Percentiles rank a stretch among this genome's conserved stretches.
Conservation (phyloP, 2,888 invertebrate species). For the Drosophila helvetica region DNA sequence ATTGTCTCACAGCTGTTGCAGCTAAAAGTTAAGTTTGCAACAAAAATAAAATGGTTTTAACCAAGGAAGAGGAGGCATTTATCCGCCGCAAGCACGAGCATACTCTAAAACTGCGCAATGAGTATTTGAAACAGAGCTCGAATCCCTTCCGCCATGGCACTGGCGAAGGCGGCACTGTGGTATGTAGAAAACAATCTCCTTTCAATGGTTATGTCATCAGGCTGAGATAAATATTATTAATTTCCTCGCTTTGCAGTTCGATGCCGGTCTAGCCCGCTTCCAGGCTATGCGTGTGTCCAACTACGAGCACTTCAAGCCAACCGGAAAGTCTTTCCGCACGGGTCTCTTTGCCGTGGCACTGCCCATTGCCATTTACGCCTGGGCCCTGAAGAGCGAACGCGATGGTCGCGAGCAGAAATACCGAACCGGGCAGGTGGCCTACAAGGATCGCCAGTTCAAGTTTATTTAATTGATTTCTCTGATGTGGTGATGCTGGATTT, state of each 20-base stretch:
- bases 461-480: conserved; percentile 85
- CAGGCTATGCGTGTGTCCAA: conserved; percentile 88
- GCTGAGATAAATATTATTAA: conserved; percentile 13
- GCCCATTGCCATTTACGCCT: conserved; percentile 86
- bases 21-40: conserved; percentile 34
- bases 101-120: conserved; percentile 85
- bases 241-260: conserved; percentile 88
- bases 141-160: conserved; percentile 90
- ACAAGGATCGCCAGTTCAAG: conserved; percentile 90
- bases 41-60: conserved; percentile 57
- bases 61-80: conserved; percentile 74
- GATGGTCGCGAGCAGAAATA: conserved; percentile 85
- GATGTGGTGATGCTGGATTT: conserved; percentile 33
- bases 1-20: neutral
- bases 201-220: conserved; percentile 82
- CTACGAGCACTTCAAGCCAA: conserved; percentile 88
- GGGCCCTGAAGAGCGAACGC: conserved; percentile 85
- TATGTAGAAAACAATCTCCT: conserved; percentile 84
- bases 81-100: conserved; percentile 80
- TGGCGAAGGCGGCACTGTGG: conserved; percentile 88
- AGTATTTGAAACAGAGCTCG: conserved; percentile 88
- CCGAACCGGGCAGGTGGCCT: conserved; percentile 89
- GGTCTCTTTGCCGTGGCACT: conserved; percentile 85
- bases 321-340: conserved; percentile 85
- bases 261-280: conserved; percentile 90